Evolutionary conservation across 2,113 vertebrate species (phyloP).

Genomic region (Castor canadensis): DNA sequence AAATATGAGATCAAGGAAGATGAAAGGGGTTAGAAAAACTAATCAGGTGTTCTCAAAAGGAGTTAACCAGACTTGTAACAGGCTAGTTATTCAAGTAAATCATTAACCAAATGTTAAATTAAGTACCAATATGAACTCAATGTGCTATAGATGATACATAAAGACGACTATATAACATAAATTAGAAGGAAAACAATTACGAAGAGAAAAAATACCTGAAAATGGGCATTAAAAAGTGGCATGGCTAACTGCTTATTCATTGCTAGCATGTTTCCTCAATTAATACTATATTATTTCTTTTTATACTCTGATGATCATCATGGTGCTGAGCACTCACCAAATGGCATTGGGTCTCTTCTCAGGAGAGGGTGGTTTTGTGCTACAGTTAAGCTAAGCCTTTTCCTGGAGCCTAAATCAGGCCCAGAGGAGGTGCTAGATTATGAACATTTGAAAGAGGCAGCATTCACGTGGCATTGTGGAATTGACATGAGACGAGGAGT

Average conservation of each 20-base stretch:
- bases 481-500: not conserved
- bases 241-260: not conserved
- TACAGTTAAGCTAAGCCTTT: not conserved
- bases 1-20: not conserved
- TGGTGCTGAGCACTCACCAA: not conserved
- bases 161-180: not conserved
- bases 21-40: not conserved
- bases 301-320: not conserved
- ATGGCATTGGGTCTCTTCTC: not conserved
- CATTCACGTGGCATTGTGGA: fast-evolving
- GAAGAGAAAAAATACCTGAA: not conserved
- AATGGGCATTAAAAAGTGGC: not conserved
- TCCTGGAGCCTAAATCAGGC: not conserved
- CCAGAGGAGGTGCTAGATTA: not conserved
- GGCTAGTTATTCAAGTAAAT: not conserved
- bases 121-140: not conserved
- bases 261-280: not conserved
- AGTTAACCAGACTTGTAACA: not conserved
- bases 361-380: not conserved
- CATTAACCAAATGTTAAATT: not conserved
- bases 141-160: not conserved
- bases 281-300: not conserved
- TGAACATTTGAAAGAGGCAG: not conserved
- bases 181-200: not conserved
- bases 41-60: not conserved